These are phyloP conservation scores for Dasypolia templi DNA, from an alignment of 2,888 invertebrate genomes.

Conservation along the genomic window DNA sequence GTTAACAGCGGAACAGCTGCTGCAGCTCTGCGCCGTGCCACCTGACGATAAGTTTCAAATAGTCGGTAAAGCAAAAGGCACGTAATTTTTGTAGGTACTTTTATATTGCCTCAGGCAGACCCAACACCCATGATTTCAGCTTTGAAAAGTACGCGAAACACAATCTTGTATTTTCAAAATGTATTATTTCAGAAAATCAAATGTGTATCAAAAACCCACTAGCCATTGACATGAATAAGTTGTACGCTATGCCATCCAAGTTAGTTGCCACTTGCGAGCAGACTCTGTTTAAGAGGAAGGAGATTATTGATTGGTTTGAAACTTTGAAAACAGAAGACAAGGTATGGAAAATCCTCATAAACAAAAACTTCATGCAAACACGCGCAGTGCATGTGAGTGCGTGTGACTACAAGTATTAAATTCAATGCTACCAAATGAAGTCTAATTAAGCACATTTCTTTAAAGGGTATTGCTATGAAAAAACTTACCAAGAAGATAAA, in stretches of 20 bases:
- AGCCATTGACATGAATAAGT: constrained; percentile 75
- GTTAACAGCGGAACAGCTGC: constrained; percentile 79
- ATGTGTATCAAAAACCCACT: constrained; percentile 55
- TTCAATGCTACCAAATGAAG: neutral
- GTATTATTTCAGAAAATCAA: constrained; percentile 42
- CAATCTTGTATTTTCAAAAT: neutral
- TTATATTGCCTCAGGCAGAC: neutral
- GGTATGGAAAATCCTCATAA: constrained; percentile 62
- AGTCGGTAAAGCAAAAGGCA: constrained; percentile 18
- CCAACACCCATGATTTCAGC: neutral
- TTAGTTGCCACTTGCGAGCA: constrained; percentile 82
- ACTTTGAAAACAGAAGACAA: constrained; percentile 75
- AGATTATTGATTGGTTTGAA: constrained; percentile 84
- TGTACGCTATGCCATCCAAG: constrained; percentile 80
- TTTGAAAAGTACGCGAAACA: neutral
- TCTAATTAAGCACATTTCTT: constrained; percentile 12
- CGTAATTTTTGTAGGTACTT: neutral
- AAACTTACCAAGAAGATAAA: constrained; percentile 80
- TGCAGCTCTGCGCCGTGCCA: constrained; percentile 76
- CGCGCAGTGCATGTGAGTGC: no score
- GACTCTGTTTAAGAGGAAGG: constrained; percentile 79
- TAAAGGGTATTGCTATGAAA: constrained; percentile 75
- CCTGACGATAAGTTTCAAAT: constrained; percentile 33
- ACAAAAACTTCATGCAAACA: no score
- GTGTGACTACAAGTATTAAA: neutral